These are phyloP conservation scores for Drosophila kanapiae DNA, from an alignment of 1,140 invertebrate genomes.

Conservation along the genomic window DNA sequence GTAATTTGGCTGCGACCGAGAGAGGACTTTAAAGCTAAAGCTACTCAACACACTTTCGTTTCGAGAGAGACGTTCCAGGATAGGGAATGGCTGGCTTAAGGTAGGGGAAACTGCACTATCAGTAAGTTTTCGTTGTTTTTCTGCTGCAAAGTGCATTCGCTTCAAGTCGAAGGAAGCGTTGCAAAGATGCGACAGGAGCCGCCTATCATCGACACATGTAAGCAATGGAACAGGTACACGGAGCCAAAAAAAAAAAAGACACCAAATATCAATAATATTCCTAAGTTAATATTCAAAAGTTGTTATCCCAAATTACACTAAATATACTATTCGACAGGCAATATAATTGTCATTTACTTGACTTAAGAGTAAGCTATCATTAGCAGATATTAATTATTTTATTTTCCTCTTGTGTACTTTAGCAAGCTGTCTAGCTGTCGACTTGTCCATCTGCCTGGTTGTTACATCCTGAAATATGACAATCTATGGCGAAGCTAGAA, in stretches of 20 bases:
- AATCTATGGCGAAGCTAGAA: constrained; percentile 60
- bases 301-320: neutral
- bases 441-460: constrained; percentile 64
- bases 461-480: constrained; percentile 77
- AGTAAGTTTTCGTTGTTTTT: constrained; percentile 64
- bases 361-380: no score
- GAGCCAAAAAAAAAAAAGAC: neutral
- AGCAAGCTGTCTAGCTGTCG: constrained; percentile 36
- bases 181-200: constrained; percentile 52
- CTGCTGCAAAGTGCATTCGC: constrained; percentile 57
- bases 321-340: neutral
- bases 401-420: neutral
- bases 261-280: neutral
- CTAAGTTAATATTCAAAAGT: neutral
- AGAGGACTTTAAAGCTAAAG: constrained; percentile 30
- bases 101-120: constrained; percentile 47
- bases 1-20: constrained; percentile 10
- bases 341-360: neutral
- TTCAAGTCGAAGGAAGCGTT: constrained; percentile 42
- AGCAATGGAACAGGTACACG: constrained; percentile 8
- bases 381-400: no score
- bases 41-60: constrained; percentile 58
- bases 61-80: neutral
- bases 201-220: constrained; percentile 18
- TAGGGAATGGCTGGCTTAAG: neutral